phyloP scores from a whole-genome alignment of 2,113 vertebrate species.

The Cavia porcellus region DNA sequence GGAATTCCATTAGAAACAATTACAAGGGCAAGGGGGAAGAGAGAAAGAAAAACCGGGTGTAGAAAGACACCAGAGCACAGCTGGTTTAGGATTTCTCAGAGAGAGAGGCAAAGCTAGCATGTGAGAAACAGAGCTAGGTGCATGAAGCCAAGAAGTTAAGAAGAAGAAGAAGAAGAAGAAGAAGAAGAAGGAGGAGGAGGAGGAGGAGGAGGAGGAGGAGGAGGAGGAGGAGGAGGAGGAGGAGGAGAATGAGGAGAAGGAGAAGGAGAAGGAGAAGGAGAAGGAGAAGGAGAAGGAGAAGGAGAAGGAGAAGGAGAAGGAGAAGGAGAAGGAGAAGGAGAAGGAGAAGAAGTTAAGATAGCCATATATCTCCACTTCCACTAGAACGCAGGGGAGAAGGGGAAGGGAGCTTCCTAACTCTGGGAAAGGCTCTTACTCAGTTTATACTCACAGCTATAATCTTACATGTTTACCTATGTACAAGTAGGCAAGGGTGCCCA shows the following conservation, averaged over 20 bases:
- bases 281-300: no score
- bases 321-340: no score
- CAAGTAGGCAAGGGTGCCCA: neutral
- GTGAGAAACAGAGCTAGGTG: neutral
- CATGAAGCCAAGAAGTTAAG: neutral
- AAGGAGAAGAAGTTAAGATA: neutral
- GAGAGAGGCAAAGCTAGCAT: neutral
- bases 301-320: no score
- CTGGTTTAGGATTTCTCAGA: neutral
- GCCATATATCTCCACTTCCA: no score
- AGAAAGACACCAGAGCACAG: neutral
- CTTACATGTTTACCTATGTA: neutral
- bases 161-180: no score
- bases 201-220: no score
- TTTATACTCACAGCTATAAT: neutral
- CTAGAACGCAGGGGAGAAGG: neutral
- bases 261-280: no score
- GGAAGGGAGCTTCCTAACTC: neutral
- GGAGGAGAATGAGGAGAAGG: no score
- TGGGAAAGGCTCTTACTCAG: neutral
- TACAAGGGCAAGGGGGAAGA: neutral
- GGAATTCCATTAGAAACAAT: neutral
- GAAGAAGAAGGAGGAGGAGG: neutral
- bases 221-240: no score
- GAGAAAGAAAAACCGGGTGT: neutral